phyloP scores from a whole-genome alignment of 2,797 vertebrate species.

The Glossophaga mutica region DNA sequence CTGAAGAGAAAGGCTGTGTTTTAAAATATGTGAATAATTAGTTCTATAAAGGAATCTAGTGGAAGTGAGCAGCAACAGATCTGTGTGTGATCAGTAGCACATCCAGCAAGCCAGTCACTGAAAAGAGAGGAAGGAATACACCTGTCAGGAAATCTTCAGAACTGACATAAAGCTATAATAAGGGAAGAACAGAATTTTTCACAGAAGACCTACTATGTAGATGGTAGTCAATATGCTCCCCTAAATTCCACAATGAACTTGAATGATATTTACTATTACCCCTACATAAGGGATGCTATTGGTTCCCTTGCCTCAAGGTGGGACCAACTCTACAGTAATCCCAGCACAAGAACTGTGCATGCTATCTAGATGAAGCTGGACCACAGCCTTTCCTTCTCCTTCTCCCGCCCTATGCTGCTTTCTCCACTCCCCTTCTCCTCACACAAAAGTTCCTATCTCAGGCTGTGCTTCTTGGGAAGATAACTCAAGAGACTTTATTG shows the following conservation, averaged over 20 bases:
- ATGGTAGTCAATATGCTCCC: background rate
- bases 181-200: background rate
- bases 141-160: background rate
- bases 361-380: background rate
- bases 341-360: background rate
- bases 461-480: background rate
- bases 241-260: background rate
- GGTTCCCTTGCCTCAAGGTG: background rate
- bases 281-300: background rate
- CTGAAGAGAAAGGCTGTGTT: background rate
- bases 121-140: background rate
- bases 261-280: background rate
- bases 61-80: accelerated
- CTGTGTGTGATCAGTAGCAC: accelerated
- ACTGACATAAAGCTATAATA: background rate
- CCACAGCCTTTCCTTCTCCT: background rate
- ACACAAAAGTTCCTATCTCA: background rate
- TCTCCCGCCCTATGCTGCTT: background rate
- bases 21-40: slow-evolving; percentile 13
- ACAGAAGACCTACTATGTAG: background rate
- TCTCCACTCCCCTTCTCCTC: background rate
- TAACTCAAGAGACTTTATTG: background rate
- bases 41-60: background rate
- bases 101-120: background rate
- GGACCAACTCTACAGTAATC: background rate